Evolutionary conservation across 2,888 invertebrate genomes (phyloP), one percentile per base, ranked within the genome.

Genomic region (Drosophila maculinotata): DNA sequence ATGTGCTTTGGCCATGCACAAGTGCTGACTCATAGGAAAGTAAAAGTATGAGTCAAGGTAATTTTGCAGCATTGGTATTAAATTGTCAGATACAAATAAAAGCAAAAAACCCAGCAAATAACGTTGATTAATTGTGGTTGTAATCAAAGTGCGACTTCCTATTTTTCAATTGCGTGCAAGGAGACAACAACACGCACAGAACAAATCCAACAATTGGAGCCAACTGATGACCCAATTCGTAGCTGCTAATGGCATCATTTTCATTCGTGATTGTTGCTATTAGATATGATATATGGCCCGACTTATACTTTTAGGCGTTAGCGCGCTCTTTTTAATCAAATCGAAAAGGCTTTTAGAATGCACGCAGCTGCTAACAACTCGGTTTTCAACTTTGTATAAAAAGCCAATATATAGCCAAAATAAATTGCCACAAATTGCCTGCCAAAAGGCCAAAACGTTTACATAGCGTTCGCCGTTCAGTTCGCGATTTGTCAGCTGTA

Each of bases 51-150:
- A 31, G 30, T 30, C 26, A 31, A 42, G 10, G 30, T 26, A 5
- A 23, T 15, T 26, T 39, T 15, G 35, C 10, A 20, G 38, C 51
- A 36, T 63, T 26, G 9, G 23, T 39, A 48, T 30, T 49, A 8
- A 35, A 25, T 10, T 35, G 30, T 12, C 39, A 8, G 5, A 20
- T 17, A 28, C 3, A n/a, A 17, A n/a, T n/a, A n/a, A 33, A 15
- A 12, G 1, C 5, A 31, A 15, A 20, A 38, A 9, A 35, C 7
- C 33, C 35, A 30, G 28, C 49, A 59, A 58, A 66, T 36, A 45
- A 53, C 53, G 42, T 68, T 84, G 87, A 87, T 87, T 77, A 84
- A 81, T 87, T 70, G 81, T 53, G 39, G 51, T 54, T 52, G 65
- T 75, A 80, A 77, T 71, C 75, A 75, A 71, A 56, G 45, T 45